These are phyloP conservation scores for Delichon dasypus DNA, from an alignment of 2,797 vertebrate species.

Conservation along the genomic window DNA sequence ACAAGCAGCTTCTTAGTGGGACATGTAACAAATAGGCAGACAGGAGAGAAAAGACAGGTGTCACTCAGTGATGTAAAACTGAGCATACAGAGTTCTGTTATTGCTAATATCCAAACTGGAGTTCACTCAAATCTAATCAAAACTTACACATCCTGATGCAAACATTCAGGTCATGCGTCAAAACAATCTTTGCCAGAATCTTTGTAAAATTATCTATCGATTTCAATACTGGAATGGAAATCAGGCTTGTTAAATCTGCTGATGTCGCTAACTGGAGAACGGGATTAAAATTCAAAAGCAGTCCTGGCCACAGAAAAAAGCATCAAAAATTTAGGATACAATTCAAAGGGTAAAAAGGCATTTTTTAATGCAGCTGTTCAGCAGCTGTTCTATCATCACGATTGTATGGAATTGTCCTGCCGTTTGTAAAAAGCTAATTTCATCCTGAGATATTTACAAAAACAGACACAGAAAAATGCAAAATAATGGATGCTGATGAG, in stretches of 20 bases:
- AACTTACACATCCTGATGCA: not conserved
- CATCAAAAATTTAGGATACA: not conserved
- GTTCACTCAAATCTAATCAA: not conserved
- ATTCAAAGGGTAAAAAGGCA: slow-evolving; percentile 3
- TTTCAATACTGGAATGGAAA: not conserved
- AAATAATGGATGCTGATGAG: not conserved
- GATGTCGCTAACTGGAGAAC: not conserved
- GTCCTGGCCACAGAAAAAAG: not conserved
- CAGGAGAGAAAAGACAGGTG: not conserved
- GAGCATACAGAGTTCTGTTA: not conserved
- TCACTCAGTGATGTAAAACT: not conserved
- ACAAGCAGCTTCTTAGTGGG: not conserved
- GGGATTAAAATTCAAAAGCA: slow-evolving; percentile 39
- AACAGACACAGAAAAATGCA: not conserved
- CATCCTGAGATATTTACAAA: not conserved
- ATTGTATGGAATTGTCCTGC: not conserved
- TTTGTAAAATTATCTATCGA: slow-evolving; percentile 24
- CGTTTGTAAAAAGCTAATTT: not conserved
- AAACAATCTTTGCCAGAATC: not conserved
- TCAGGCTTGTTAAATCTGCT: slow-evolving; percentile 28
- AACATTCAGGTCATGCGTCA: not conserved
- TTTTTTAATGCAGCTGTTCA: slow-evolving; percentile 11
- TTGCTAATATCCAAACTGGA: not conserved
- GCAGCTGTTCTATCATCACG: not conserved
- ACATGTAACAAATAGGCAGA: not conserved